These are phyloP conservation scores for Ariolimax columbianus DNA, from an alignment of 2,888 invertebrate species.

Conservation along the genomic window DNA sequence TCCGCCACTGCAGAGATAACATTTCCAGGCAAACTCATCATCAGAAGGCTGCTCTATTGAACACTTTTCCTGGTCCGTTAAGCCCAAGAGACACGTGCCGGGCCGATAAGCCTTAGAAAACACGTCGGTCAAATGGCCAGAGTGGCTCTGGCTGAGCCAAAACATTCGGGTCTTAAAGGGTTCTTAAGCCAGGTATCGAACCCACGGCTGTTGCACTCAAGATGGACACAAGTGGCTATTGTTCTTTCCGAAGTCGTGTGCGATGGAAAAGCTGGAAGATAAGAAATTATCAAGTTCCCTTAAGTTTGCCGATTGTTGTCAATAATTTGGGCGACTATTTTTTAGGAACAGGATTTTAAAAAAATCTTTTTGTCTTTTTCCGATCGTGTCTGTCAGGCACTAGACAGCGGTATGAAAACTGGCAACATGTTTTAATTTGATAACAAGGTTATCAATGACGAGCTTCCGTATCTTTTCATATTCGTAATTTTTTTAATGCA, in stretches of 20 bases:
- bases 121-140: background rate
- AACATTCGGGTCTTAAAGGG: background rate
- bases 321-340: background rate
- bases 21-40: no score
- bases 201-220: background rate
- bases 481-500: no score
- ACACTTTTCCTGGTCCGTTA: background rate
- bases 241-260: background rate
- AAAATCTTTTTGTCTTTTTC: background rate
- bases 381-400: background rate
- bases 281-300: background rate
- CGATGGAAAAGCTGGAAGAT: background rate
- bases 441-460: no score
- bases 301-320: background rate
- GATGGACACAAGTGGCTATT: background rate
- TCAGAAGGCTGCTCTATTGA: background rate
- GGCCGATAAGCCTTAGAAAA: constrained; percentile 16
- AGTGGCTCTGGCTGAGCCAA: no score
- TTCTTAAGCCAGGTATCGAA: background rate
- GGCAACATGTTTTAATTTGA: no score
- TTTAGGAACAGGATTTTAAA: background rate
- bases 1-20: no score
- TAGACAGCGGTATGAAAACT: background rate
- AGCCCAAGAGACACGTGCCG: background rate
- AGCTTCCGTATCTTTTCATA: no score